Evolutionary conservation across 2,113 vertebrate genomes (phyloP).

Genomic region (Labeo rohita): DNA sequence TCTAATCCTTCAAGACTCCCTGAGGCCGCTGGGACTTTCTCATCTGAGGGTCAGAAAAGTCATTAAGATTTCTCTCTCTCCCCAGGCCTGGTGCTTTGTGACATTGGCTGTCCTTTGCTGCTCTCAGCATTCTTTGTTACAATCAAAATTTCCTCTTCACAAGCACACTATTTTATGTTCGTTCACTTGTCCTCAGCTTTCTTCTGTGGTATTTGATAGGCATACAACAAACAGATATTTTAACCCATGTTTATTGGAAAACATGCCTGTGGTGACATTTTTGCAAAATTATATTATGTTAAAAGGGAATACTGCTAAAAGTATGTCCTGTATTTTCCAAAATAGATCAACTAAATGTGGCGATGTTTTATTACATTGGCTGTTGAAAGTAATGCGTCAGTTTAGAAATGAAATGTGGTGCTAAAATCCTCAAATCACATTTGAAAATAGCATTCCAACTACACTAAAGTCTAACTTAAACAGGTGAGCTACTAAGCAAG

Average conservation of each 20-base stretch:
- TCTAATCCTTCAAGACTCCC: slow-evolving; percentile 30
- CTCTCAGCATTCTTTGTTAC: slow-evolving; percentile 24
- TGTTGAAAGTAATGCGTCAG: neutral
- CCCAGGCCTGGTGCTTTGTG: slow-evolving; percentile 23
- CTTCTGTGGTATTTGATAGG: neutral
- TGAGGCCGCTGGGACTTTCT: neutral
- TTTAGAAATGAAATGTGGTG: neutral
- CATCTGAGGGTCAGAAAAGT: slow-evolving; percentile 38
- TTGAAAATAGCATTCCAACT: neutral
- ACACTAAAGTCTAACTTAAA: neutral
- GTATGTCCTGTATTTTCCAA: neutral
- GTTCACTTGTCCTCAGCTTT: neutral
- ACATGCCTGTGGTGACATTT: neutral
- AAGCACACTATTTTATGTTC: neutral
- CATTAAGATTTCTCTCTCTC: slow-evolving; percentile 37
- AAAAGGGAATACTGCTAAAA: neutral
- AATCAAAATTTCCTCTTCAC: slow-evolving; percentile 26
- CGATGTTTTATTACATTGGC: neutral
- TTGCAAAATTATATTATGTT: neutral
- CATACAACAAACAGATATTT: neutral
- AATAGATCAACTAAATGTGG: neutral
- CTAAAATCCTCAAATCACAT: neutral
- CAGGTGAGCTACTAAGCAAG: neutral
- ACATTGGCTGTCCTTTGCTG: slow-evolving; percentile 34
- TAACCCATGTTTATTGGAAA: neutral